phyloP scores from a whole-genome alignment of 2,113 vertebrate genomes.

The Ptilonorhynchus violaceus region DNA sequence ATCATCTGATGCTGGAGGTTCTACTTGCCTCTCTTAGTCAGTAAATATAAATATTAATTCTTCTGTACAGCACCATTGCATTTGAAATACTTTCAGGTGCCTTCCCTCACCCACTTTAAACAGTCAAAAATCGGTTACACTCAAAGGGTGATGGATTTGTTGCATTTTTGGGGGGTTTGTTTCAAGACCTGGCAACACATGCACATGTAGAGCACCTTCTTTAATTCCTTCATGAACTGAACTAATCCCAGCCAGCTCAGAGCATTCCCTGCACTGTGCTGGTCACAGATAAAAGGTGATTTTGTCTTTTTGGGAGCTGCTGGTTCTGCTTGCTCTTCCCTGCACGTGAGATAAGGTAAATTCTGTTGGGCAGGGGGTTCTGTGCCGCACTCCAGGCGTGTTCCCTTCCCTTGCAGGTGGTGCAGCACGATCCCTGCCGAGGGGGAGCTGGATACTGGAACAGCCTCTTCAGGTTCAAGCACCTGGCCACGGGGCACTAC shows the following conservation, averaged over 20 bases:
- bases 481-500: slow-evolving; percentile 95
- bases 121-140: accelerated
- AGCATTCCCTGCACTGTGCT: not conserved
- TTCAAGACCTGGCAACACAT: not conserved
- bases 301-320: not conserved
- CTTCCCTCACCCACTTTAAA: not conserved
- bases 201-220: not conserved
- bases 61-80: accelerated
- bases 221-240: accelerated
- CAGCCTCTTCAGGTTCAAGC: slow-evolving; percentile 97
- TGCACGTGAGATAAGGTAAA: accelerated
- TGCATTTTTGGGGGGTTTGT: not conserved
- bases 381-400: not conserved
- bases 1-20: not conserved
- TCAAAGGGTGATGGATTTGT: not conserved
- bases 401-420: slow-evolving; percentile 67
- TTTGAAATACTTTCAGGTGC: not conserved
- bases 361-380: not conserved
- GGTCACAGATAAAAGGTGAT: accelerated
- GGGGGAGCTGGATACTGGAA: slow-evolving; percentile 98
- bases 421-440: slow-evolving; percentile 94
- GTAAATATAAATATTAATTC: not conserved
- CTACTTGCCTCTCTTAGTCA: not conserved
- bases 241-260: not conserved
- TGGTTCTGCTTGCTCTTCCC: not conserved